phyloP scores from a whole-genome alignment of 2,888 invertebrate genomes.

The Formica aserva region DNA sequence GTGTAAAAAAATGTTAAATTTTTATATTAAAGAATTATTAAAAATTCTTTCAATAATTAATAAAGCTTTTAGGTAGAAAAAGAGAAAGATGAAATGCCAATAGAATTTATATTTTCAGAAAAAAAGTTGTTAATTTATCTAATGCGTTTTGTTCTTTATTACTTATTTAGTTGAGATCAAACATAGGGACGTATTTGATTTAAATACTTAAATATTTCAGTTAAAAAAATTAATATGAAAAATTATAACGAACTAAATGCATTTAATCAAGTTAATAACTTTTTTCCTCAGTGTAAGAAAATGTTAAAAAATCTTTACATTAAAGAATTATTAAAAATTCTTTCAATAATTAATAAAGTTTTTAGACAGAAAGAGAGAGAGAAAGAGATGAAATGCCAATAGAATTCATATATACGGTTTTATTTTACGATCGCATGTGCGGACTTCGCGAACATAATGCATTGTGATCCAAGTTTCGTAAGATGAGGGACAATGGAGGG shows the following conservation, averaged over 20 bases:
- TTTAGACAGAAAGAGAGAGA: neutral
- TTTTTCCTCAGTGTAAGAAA: neutral
- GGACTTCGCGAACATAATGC: constrained; percentile 5
- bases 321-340: neutral
- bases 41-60: neutral
- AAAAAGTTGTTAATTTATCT: no score
- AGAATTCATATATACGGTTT: neutral
- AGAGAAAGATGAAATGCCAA: neutral
- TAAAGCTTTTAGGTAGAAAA: neutral
- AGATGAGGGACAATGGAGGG: constrained; percentile 14
- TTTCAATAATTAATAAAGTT: neutral
- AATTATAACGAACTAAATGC: neutral
- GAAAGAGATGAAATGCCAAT: neutral
- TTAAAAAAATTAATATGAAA: no score
- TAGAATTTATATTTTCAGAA: neutral
- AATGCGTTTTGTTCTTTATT: no score
- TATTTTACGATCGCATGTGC: constrained; percentile 12
- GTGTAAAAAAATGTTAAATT: neutral
- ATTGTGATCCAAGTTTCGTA: constrained; percentile 10
- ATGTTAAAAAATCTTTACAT: neutral
- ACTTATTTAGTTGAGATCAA: no score
- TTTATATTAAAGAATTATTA: neutral
- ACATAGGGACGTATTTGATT: no score
- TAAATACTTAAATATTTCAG: no score
- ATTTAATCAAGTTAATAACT: neutral